Percentiles rank a stretch among this genome's conserved stretches.
Evolutionary conservation across 2,797 vertebrate genomes (phyloP).

Genomic region (Pampus argenteus): DNA sequence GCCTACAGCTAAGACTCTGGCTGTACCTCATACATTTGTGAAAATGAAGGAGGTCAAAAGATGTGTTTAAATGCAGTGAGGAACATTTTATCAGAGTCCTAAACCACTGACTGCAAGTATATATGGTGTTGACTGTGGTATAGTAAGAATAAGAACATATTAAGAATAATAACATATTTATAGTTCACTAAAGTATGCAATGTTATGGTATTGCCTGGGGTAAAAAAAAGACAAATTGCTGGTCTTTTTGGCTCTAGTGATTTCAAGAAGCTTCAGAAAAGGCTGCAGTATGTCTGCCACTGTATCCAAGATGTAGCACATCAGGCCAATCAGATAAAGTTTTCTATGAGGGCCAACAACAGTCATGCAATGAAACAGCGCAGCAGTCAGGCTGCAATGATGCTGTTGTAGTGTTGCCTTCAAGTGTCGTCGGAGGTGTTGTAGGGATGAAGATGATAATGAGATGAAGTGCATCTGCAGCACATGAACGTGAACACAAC

Average conservation of each 20-base stretch:
- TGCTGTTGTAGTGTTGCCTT: conserved; percentile 57
- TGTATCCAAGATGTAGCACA: conserved; percentile 20
- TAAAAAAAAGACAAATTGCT: neutral
- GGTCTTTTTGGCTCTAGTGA: neutral
- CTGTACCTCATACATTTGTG: too few species aligned
- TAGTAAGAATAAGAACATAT: neutral
- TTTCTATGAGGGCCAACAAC: conserved; percentile 49
- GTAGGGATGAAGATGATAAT: too few species aligned
- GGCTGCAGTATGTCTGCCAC: conserved; percentile 49
- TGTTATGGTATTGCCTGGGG: too few species aligned
- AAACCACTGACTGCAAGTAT: neutral
- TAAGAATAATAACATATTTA: neutral
- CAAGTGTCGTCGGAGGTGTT: neutral
- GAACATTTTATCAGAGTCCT: neutral
- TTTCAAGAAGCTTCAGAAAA: conserved; percentile 7
- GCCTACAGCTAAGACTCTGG: neutral
- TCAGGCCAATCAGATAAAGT: conserved; percentile 58
- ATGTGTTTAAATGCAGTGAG: too few species aligned
- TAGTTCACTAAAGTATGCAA: neutral
- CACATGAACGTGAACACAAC: neutral
- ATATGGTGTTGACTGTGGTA: conserved; percentile 1
- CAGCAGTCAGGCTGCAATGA: conserved; percentile 44
- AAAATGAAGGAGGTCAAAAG: too few species aligned
- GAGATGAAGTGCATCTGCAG: neutral
- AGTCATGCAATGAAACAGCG: conserved; percentile 58